These are phyloP conservation scores for Meiosimyza decipiens DNA, from an alignment of 2,888 invertebrate genomes.

Conservation along the genomic window DNA sequence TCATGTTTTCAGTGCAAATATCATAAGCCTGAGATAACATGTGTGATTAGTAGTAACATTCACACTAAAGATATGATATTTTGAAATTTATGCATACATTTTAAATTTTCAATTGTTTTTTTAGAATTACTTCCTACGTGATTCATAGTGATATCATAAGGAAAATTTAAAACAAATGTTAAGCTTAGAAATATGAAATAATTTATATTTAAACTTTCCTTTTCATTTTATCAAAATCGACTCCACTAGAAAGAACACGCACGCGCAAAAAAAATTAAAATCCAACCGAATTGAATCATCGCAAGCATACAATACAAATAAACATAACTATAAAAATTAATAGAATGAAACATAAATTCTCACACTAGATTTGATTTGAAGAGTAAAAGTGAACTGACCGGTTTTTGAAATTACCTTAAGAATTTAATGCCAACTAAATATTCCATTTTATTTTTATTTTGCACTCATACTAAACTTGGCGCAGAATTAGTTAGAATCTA, in stretches of 20 bases:
- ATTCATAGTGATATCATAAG: no score
- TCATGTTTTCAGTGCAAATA: no score
- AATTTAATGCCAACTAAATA: slow-evolving; percentile 32
- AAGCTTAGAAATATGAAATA: no score
- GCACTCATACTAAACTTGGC: not conserved
- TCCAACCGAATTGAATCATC: slow-evolving; percentile 20
- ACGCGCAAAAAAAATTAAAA: slow-evolving; percentile 27
- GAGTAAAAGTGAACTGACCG: slow-evolving; percentile 42
- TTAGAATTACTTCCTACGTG: no score
- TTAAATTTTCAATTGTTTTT: no score
- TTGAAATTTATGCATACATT: no score
- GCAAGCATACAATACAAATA: slow-evolving; percentile 21
- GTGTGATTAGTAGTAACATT: no score
- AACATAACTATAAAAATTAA: slow-evolving; percentile 5
- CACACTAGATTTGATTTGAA: slow-evolving; percentile 24
- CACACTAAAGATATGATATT: no score
- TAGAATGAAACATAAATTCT: slow-evolving; percentile 23
- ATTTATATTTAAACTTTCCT: no score
- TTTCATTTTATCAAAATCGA: no score
- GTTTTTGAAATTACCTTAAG: slow-evolving; percentile 24
- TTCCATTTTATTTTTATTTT: slow-evolving; percentile 16
- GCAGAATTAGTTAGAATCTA: slow-evolving; percentile 25
- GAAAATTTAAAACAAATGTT: no score
- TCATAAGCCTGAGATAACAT: no score
- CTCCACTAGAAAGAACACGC: not conserved